Evolutionary conservation across 2,113 vertebrate species (phyloP).

Genomic region (Bujurquina vittata): DNA sequence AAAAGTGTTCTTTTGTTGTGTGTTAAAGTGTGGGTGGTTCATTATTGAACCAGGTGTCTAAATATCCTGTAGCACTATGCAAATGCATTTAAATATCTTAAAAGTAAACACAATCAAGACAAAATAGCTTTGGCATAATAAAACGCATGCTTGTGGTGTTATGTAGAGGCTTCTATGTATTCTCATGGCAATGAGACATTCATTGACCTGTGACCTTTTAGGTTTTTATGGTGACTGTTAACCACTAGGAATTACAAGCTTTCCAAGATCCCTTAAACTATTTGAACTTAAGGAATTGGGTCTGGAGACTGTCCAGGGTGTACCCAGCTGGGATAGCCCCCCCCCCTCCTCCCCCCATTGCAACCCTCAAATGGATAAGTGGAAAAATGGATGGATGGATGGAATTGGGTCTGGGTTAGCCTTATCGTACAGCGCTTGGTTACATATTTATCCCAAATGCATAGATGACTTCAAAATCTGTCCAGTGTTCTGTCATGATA

Average conservation of each 20-base stretch:
- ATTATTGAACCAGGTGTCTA: neutral
- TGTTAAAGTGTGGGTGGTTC: neutral
- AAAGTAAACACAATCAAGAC: neutral
- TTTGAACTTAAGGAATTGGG: neutral
- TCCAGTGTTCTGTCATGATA: neutral
- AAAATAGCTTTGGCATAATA: neutral
- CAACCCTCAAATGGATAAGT: too few species aligned
- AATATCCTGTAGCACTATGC: neutral
- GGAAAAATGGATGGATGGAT: too few species aligned
- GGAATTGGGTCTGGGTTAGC: neutral
- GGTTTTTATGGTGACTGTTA: conserved; percentile 6
- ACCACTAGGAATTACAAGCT: neutral
- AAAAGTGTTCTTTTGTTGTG: neutral
- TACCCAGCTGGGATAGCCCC: too few species aligned
- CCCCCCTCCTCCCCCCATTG: too few species aligned
- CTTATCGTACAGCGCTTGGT: neutral
- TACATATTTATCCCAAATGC: neutral
- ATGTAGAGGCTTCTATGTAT: neutral
- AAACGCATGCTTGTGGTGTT: neutral
- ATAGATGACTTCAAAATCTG: neutral
- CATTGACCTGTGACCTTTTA: neutral
- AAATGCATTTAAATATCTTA: neutral
- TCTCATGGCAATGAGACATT: neutral
- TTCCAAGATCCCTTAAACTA: neutral
- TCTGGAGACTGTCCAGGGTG: neutral